These are phyloP conservation scores for Malurus splendens DNA, from an alignment of 2,797 vertebrate species.

Conservation along the genomic window DNA sequence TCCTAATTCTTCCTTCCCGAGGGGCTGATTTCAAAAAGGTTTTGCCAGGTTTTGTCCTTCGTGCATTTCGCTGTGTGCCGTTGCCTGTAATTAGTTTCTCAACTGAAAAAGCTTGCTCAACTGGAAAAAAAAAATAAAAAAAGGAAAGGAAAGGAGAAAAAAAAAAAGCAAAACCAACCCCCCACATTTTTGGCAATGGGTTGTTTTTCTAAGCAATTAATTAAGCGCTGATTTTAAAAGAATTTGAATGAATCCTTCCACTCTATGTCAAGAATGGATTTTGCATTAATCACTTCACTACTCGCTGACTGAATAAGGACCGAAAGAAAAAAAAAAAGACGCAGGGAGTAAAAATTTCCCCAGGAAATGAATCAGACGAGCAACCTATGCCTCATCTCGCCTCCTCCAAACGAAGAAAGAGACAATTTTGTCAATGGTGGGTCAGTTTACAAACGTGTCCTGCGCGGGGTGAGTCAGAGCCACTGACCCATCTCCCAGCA, in stretches of 20 bases:
- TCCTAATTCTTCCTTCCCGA: slow-evolving; percentile 15
- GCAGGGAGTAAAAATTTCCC: slow-evolving; percentile 63
- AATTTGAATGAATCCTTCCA: slow-evolving; percentile 37
- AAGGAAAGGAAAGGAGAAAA: fast-evolving
- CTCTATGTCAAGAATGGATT: slow-evolving; percentile 46
- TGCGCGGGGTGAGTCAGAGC: slow-evolving; percentile 64
- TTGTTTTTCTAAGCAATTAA: slow-evolving; percentile 45
- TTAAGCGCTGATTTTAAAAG: slow-evolving; percentile 48
- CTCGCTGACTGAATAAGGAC: slow-evolving; percentile 46
- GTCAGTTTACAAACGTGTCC: slow-evolving; percentile 65
- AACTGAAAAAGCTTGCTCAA: neutral
- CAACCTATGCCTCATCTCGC: slow-evolving; percentile 54
- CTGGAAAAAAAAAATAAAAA: neutral
- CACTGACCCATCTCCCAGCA: slow-evolving; percentile 58
- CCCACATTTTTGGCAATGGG: slow-evolving; percentile 38
- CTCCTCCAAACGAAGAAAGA: slow-evolving; percentile 42
- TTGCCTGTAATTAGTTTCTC: slow-evolving; percentile 26
- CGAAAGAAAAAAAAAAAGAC: neutral
- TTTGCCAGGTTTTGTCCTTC: slow-evolving; percentile 4
- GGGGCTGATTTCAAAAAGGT: neutral
- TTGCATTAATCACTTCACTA: slow-evolving; percentile 60
- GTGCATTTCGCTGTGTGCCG: neutral
- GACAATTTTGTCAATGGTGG: slow-evolving; percentile 64
- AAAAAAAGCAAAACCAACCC: neutral
- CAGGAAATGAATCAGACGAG: slow-evolving; percentile 75